Evolutionary conservation across 2,888 invertebrate species (phyloP).

Genomic region (Oligia fasciuncula): DNA sequence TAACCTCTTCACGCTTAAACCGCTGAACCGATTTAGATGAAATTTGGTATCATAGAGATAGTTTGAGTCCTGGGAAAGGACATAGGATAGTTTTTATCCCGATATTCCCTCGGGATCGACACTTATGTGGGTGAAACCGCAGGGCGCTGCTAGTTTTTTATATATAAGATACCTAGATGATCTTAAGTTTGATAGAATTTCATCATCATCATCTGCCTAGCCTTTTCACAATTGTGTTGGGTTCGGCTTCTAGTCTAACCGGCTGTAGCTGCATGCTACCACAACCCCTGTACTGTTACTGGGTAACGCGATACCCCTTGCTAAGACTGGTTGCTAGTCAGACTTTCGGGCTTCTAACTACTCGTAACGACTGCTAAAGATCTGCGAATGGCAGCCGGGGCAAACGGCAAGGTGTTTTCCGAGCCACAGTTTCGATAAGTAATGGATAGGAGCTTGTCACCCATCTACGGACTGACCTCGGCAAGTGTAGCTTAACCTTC

Average conservation of each 20-base stretch:
- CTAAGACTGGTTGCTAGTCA: neutral
- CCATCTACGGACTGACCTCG: neutral
- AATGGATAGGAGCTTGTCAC: neutral
- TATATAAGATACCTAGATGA: too few relatives aligned
- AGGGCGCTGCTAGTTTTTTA: too few relatives aligned
- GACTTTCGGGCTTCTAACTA: neutral
- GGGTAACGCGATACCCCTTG: neutral
- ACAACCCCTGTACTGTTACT: neutral
- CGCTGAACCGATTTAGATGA: too few relatives aligned
- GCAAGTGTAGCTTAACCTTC: neutral
- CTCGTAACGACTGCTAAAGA: neutral
- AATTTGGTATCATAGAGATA: too few relatives aligned
- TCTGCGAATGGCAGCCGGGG: neutral
- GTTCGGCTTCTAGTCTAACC: neutral
- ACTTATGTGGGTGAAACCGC: too few relatives aligned
- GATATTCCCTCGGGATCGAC: too few relatives aligned
- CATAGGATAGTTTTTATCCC: too few relatives aligned
- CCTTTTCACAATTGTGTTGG: neutral
- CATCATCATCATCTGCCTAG: neutral
- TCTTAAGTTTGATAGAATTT: neutral
- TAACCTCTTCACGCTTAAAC: too few relatives aligned
- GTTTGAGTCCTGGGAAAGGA: too few relatives aligned
- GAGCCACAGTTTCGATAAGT: neutral
- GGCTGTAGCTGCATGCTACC: too few relatives aligned
- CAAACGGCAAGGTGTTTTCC: neutral